phyloP scores from a whole-genome alignment of 2,113 vertebrate genomes.

The Oreochromis aureus region DNA sequence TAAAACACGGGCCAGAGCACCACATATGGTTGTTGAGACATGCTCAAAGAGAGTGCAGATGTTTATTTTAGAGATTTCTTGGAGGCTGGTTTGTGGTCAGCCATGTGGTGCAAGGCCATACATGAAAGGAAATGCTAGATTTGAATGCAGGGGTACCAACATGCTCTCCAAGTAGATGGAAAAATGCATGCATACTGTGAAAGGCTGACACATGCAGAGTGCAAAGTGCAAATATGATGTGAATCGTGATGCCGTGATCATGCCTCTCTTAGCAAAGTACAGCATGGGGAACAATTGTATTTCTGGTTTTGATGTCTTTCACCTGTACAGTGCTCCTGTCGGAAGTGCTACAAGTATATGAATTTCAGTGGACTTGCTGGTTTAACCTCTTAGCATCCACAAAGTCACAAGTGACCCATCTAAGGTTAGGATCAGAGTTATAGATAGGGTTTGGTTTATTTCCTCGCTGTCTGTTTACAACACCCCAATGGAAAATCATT shows the following conservation, averaged over 20 bases:
- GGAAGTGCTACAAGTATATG: neutral
- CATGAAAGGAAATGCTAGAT: constrained; percentile 66
- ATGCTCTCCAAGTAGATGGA: neutral
- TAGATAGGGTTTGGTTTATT: neutral
- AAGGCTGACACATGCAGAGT: neutral
- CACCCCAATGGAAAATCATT: neutral
- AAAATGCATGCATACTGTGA: neutral
- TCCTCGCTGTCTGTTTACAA: neutral
- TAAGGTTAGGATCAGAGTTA: neutral
- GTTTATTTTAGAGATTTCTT: constrained; percentile 72
- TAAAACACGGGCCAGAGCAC: constrained; percentile 7
- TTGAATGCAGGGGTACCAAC: constrained; percentile 49
- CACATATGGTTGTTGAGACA: constrained; percentile 46
- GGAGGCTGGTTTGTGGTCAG: constrained; percentile 64
- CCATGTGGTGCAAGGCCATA: constrained; percentile 58
- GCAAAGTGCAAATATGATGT: neutral
- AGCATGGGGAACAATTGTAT: neutral
- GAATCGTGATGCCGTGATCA: neutral
- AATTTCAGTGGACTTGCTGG: neutral
- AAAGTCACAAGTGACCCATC: neutral
- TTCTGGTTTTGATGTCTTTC: neutral
- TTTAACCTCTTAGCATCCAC: neutral
- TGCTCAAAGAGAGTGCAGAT: constrained; percentile 57
- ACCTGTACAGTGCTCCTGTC: neutral
- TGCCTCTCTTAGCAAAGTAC: neutral